These are phyloP conservation scores for Manacus vitellinus DNA, from an alignment of 2,113 vertebrate species.

Conservation along the genomic window DNA sequence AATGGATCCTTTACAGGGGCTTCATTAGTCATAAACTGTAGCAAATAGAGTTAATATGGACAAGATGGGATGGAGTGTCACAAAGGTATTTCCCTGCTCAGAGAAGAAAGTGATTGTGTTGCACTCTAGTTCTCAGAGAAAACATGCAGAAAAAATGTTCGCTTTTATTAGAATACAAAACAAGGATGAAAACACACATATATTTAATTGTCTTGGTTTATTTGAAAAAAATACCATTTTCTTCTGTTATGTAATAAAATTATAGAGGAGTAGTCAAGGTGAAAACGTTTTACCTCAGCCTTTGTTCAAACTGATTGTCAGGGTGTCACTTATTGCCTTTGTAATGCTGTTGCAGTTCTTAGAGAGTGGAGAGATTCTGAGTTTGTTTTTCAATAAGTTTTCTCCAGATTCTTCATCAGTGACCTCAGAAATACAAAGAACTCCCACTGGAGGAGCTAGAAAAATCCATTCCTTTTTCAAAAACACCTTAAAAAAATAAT, in stretches of 20 bases:
- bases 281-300: background rate
- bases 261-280: background rate
- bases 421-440: background rate
- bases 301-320: background rate
- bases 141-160: background rate
- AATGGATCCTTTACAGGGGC: background rate
- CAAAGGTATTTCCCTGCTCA: background rate
- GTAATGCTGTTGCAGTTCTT: background rate
- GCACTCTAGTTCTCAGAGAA: background rate
- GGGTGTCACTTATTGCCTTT: background rate
- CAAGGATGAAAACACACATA: background rate
- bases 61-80: background rate
- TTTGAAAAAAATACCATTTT: background rate
- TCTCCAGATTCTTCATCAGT: background rate
- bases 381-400: background rate
- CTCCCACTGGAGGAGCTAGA: background rate
- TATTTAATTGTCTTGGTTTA: background rate
- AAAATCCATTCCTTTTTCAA: background rate
- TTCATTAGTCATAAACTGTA: background rate
- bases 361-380: background rate
- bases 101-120: background rate
- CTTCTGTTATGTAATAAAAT: background rate
- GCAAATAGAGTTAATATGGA: background rate
- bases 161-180: background rate
- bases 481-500: background rate